A percentile compares a stretch with the other conserved stretches of the same genome.
phyloP scores from a whole-genome alignment of 1,140 invertebrate genomes.

The Cyphomyrmex costatus region DNA sequence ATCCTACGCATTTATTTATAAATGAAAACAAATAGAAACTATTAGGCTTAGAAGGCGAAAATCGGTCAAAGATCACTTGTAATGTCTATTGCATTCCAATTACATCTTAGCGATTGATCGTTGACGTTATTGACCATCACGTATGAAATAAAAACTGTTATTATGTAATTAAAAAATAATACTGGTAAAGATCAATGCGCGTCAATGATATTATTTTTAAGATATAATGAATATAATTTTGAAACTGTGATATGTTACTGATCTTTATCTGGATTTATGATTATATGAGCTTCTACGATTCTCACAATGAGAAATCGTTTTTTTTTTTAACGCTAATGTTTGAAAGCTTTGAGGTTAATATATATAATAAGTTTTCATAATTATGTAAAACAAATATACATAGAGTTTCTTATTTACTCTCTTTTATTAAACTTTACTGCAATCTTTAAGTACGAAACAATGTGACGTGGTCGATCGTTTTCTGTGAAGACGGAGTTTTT shows the following conservation, averaged over 20 bases:
- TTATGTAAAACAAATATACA: not conserved
- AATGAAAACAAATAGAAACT: slow-evolving; percentile 12
- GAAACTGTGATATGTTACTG: slow-evolving; percentile 85
- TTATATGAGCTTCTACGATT: not conserved
- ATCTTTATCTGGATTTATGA: slow-evolving; percentile 43
- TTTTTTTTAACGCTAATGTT: not conserved
- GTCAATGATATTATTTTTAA: slow-evolving; percentile 36
- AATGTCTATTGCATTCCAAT: slow-evolving; percentile 28
- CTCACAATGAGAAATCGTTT: not conserved
- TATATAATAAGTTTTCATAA: not conserved
- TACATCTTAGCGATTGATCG: not conserved
- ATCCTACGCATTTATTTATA: slow-evolving; percentile 21
- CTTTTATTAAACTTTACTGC: no score
- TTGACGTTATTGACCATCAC: not conserved
- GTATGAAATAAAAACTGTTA: not conserved
- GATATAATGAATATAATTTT: slow-evolving; percentile 69
- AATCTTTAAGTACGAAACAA: no score
- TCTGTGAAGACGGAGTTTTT: no score
- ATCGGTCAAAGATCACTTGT: not conserved
- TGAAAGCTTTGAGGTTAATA: not conserved
- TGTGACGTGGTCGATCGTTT: no score
- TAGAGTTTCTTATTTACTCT: no score
- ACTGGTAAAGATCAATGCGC: not conserved
- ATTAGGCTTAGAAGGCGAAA: not conserved
- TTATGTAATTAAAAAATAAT: slow-evolving; percentile 10